Percentiles rank a stretch among this genome's conserved stretches.
Conservation (phyloP, 2,797 vertebrate genomes). For the Alfaro cultratus region DNA sequence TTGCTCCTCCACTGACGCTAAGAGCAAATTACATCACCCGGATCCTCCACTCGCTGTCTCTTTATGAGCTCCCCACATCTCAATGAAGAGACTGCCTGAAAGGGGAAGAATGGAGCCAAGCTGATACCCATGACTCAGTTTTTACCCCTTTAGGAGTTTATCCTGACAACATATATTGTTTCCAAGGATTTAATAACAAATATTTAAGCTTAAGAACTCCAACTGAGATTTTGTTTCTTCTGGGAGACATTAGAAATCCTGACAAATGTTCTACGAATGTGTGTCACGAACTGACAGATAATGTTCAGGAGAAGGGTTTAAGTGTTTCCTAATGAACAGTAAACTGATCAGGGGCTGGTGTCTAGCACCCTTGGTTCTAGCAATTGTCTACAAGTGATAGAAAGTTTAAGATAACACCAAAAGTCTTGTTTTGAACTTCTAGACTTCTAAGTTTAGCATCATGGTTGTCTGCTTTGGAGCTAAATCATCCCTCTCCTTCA, state of each 20-base stretch:
- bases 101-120: conserved; percentile 44
- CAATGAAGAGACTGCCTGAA: conserved; percentile 57
- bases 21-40: conserved; percentile 84
- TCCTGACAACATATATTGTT: conserved; percentile 47
- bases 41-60: conserved; percentile 66
- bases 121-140: conserved; percentile 57
- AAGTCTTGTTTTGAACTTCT: conserved; percentile 58
- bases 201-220: conserved; percentile 14
- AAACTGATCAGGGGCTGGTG: conserved; percentile 56
- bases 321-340: conserved; percentile 60
- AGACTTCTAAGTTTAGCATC: conserved; percentile 36
- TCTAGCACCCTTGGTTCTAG: conserved; percentile 60
- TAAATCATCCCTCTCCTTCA: conserved; percentile 29
- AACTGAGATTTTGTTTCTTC: conserved; percentile 18
- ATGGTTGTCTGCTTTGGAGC: conserved; percentile 52
- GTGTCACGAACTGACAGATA: conserved; percentile 34
- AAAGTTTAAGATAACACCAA: conserved; percentile 47
- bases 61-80: conserved; percentile 75
- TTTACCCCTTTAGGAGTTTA: conserved; percentile 34
- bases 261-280: conserved; percentile 17
- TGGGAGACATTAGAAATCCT: conserved; percentile 28
- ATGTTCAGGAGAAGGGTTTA: conserved; percentile 39
- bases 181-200: conserved; percentile 22
- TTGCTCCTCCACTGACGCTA: conserved; percentile 73
- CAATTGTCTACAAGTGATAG: conserved; percentile 50